These are phyloP conservation scores for Meiosimyza platycephala DNA, from an alignment of 2,888 invertebrate species.

Conservation along the genomic window DNA sequence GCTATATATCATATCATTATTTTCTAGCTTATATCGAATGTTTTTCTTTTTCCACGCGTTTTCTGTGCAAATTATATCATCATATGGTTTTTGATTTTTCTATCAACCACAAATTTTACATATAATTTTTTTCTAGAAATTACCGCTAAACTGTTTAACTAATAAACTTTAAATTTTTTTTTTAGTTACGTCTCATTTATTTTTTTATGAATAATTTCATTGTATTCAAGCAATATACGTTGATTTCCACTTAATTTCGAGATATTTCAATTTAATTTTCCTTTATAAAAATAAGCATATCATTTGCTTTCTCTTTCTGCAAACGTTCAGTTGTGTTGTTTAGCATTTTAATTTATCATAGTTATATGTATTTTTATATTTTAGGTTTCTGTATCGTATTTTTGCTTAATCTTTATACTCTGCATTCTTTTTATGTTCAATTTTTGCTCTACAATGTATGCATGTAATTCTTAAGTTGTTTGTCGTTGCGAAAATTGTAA, in stretches of 20 bases:
- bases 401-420: background rate
- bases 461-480: slow-evolving; percentile 16
- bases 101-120: slow-evolving; percentile 30
- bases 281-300: slow-evolving; percentile 32
- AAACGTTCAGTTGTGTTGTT: background rate
- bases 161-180: slow-evolving; percentile 29
- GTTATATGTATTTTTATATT: background rate
- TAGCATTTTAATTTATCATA: background rate
- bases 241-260: slow-evolving; percentile 41
- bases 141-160: slow-evolving; percentile 22
- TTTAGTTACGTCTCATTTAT: slow-evolving; percentile 25
- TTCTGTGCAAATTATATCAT: slow-evolving; percentile 30
- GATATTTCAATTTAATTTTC: slow-evolving; percentile 31
- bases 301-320: background rate
- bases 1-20: slow-evolving; percentile 20
- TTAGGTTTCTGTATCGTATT: background rate
- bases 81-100: slow-evolving; percentile 35
- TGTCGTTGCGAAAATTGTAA: slow-evolving; percentile 21
- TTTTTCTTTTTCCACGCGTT: background rate
- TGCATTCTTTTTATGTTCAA: slow-evolving; percentile 14
- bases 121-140: slow-evolving; percentile 38
- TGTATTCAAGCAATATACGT: background rate
- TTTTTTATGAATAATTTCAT: slow-evolving; percentile 15
- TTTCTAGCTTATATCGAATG: slow-evolving; percentile 2
- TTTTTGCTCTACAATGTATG: background rate